Evolutionary conservation across 2,797 vertebrate species (phyloP), one percentile per base, ranked within the genome.

Genomic region (Furcifer pardalis): DNA sequence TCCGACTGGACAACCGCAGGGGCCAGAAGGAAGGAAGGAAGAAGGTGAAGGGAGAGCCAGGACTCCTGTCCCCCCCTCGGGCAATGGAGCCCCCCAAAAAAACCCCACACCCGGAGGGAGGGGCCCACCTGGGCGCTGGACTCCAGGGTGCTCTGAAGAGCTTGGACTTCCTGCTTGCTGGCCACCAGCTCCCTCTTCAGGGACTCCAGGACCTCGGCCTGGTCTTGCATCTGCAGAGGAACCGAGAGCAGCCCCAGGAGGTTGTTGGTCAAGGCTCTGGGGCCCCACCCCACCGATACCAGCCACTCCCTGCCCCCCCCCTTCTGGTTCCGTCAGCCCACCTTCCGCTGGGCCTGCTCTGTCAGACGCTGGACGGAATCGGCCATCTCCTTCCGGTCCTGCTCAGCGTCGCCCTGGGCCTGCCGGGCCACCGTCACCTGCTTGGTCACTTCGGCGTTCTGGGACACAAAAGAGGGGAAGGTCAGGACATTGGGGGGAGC

Each of bases 391-490:
- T 96, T 97, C 92, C 96, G 97, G 84, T 98, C 97, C 6, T 86
- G 94, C 15, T 98, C 98, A 87, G 97, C 94, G 25, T 99, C 98
- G 2, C 97, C 98, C 87, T 99, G 97, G 0, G 97, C 97, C 13
- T 97, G 97, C 49, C 96, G 96, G 32, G 97, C 98, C 83, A 95
- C 90, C 0, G 98, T 98, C 94, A 99, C 97, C 95, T 99, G 98
- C 71, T 98, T 98, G 79, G 98, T 99, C 92, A 99, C 98, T 94
- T 99, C 98, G 0, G 98, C 98, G 0, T 99, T 99, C 98, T 99
- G 1, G 80, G 62, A 62, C 1, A 3, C n/a, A 7, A 42, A 71
- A 7, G 27, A 1, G 9, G 30, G 5, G 15, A 65, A 3, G 12
- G 12, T 25, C 2, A 63, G 63, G 63, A n/a, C 12, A n/a, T n/a